Conservation (phyloP, 2,797 vertebrate species). For the Acomys russatus region DNA sequence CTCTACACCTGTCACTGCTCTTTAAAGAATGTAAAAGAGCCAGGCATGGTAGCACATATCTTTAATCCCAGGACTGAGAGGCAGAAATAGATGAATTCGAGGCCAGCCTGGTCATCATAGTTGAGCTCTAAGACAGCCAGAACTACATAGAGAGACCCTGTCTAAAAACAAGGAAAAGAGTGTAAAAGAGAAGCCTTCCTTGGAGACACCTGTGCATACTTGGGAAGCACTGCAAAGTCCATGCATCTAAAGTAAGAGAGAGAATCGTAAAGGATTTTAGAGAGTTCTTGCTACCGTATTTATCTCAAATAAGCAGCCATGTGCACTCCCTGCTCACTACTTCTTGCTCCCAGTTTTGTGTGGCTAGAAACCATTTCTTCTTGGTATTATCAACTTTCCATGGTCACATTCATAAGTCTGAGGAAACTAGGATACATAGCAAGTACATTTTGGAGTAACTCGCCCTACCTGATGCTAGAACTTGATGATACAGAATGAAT, state of each 20-base stretch:
- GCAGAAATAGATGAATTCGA: neutral
- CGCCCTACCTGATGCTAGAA: neutral
- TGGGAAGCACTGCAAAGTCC: neutral
- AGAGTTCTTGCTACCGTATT: neutral
- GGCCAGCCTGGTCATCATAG: neutral
- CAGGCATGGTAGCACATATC: neutral
- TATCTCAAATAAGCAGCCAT: neutral
- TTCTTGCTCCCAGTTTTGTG: neutral
- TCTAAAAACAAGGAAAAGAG: neutral
- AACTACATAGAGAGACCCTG: neutral
- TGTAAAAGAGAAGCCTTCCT: neutral
- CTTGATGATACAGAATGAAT: neutral
- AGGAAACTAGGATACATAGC: neutral
- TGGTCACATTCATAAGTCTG: neutral
- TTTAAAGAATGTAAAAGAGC: neutral
- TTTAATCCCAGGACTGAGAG: neutral
- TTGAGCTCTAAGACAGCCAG: neutral
- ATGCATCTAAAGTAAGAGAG: neutral
- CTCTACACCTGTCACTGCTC: no score
- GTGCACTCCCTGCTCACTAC: neutral
- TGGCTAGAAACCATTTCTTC: neutral
- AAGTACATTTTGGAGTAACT: neutral
- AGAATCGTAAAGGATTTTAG: neutral
- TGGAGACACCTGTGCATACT: neutral
- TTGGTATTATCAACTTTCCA: neutral